Conservation (phyloP, 2,888 invertebrate species). For the Branchinecta sandiegonensis region DNA sequence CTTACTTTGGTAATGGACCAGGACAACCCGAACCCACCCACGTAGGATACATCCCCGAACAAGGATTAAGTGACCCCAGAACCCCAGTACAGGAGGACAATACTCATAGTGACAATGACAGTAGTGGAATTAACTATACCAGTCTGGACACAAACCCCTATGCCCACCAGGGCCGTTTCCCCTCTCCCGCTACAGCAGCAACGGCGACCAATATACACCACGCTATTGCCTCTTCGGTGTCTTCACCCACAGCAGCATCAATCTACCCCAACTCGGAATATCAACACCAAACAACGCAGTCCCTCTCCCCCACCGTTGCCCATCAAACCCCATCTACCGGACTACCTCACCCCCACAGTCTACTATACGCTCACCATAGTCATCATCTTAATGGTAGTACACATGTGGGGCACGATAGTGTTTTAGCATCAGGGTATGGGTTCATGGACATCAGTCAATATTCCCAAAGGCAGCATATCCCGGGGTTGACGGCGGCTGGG, state of each 20-base stretch:
- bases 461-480: slow-evolving; percentile 17
- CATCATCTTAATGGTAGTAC: slow-evolving; percentile 36
- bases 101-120: slow-evolving; percentile 7
- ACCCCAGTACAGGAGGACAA: slow-evolving; percentile 15
- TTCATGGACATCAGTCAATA: slow-evolving; percentile 21
- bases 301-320: slow-evolving; percentile 27
- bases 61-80: slow-evolving; percentile 11
- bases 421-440: slow-evolving; percentile 27
- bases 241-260: slow-evolving; percentile 26
- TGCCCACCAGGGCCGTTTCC: slow-evolving; percentile 36
- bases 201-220: slow-evolving; percentile 13
- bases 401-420: slow-evolving; percentile 37
- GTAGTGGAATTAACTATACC: slow-evolving; percentile 69
- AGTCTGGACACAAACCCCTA: slow-evolving; percentile 57
- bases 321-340: slow-evolving; percentile 29
- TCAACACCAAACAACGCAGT: slow-evolving; percentile 24
- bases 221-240: slow-evolving; percentile 13
- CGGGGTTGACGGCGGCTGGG: slow-evolving; percentile 11
- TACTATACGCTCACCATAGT: slow-evolving; percentile 32
- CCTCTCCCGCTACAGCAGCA: slow-evolving; percentile 31
- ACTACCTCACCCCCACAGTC: slow-evolving; percentile 27
- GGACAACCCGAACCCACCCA: neutral
- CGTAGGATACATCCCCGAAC: neutral
- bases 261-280: slow-evolving; percentile 27
- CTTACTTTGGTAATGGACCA: slow-evolving; percentile 12